Percentiles rank a stretch among this genome's conserved stretches.
phyloP scores from a whole-genome alignment of 2,113 vertebrate genomes.

The Sorex araneus region DNA sequence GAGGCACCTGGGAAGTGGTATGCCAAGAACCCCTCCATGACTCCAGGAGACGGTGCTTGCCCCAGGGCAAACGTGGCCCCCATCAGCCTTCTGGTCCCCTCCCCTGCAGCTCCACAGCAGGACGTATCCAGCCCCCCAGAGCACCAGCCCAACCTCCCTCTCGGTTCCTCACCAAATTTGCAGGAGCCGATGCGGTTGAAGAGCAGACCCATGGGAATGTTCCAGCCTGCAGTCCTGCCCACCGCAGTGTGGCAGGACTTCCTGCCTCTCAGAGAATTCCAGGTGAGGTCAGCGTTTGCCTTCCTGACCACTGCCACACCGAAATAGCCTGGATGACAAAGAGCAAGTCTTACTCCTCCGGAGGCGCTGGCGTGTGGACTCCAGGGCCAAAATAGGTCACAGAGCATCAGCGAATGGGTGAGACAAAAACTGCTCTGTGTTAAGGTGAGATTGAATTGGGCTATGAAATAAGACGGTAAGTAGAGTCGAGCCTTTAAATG shows the following conservation, averaged over 20 bases:
- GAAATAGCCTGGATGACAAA: constrained; percentile 86
- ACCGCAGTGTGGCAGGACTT: constrained; percentile 94
- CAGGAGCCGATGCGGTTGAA: constrained; percentile 86
- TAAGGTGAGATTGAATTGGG: too few relatives aligned
- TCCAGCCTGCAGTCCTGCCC: constrained; percentile 94
- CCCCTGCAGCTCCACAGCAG: background rate
- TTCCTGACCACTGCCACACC: constrained; percentile 94
- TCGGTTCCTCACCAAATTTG: constrained; percentile 89
- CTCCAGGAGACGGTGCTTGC: background rate
- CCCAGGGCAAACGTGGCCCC: background rate
- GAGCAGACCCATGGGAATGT: constrained; percentile 92
- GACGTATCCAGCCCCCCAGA: background rate
- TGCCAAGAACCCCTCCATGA: background rate
- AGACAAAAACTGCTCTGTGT: background rate
- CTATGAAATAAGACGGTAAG: background rate
- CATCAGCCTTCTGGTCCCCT: background rate
- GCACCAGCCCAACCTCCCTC: background rate
- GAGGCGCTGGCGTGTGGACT: fast-evolving
- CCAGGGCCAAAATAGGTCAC: background rate
- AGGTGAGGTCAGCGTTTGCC: constrained; percentile 82
- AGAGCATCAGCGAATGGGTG: background rate
- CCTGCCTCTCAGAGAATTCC: constrained; percentile 90
- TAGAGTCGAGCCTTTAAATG: background rate
- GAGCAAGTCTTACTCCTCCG: background rate
- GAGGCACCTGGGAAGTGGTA: fast-evolving